Evolutionary conservation across 2,797 vertebrate genomes (phyloP).

Genomic region (Enteromius thamalakanensis): DNA sequence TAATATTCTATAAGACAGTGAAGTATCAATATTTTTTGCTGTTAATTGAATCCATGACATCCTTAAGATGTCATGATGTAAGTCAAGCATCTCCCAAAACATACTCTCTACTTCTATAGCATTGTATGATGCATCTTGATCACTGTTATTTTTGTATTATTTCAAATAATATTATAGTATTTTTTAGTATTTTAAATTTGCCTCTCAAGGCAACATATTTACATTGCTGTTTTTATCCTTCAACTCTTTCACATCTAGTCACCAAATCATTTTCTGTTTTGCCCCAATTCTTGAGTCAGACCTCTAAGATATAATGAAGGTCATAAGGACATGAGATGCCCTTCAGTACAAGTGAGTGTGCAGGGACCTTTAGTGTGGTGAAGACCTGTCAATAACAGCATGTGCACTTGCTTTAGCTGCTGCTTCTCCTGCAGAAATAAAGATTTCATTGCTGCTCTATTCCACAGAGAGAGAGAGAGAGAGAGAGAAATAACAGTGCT

Average conservation of each 20-base stretch:
- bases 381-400: neutral
- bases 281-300: neutral
- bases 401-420: slow-evolving; percentile 60
- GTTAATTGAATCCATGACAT: neutral
- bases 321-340: slow-evolving; percentile 23
- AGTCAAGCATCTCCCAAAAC: neutral
- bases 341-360: slow-evolving; percentile 4
- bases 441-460: slow-evolving; percentile 66
- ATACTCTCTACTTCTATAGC: neutral
- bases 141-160: neutral
- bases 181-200: neutral
- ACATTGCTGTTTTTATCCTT: neutral
- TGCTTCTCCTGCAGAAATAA: slow-evolving; percentile 62
- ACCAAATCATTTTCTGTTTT: slow-evolving; percentile 19
- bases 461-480: slow-evolving; percentile 45
- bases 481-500: neutral
- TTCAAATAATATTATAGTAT: neutral
- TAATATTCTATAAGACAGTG: neutral
- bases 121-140: neutral
- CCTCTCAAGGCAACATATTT: neutral
- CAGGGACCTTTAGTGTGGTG: neutral
- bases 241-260: slow-evolving; percentile 42
- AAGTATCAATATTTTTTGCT: neutral
- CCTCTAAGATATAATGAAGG: slow-evolving; percentile 16
- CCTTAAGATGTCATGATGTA: neutral